A percentile compares a stretch with the other conserved stretches of the same genome.
phyloP scores from a whole-genome alignment of 2,797 vertebrate species.

The Poeciliopsis paucimaculata region DNA sequence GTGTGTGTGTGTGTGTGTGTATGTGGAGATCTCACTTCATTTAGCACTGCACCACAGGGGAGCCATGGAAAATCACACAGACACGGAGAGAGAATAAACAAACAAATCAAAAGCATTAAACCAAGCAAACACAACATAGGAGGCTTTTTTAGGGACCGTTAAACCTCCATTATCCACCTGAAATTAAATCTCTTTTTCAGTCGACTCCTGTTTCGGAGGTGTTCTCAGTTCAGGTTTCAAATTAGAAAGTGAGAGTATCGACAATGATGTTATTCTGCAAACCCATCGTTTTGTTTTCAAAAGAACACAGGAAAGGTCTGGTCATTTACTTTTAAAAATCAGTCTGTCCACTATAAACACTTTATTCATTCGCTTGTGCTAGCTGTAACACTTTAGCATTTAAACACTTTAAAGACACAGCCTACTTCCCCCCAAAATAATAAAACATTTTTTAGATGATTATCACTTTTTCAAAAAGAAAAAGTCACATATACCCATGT shows the following conservation, averaged over 20 bases:
- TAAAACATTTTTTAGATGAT: no score
- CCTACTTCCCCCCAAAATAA: no score
- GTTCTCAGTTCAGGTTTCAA: conserved; percentile 41
- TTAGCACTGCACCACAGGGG: conserved; percentile 72
- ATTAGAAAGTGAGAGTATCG: conserved; percentile 39
- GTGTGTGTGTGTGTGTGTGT: conserved; percentile 28
- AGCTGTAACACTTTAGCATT: neutral
- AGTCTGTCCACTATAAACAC: neutral
- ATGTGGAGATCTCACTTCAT: conserved; percentile 65
- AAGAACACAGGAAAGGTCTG: conserved; percentile 9
- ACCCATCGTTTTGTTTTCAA: conserved; percentile 14
- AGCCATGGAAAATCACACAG: conserved; percentile 66
- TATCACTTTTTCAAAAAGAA: no score
- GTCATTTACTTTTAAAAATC: conserved; percentile 1
- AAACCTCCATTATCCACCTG: conserved; percentile 72
- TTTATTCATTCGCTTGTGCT: neutral
- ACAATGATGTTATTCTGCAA: conserved; percentile 8
- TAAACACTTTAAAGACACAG: neutral
- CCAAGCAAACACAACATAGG: conserved; percentile 64
- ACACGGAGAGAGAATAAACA: conserved; percentile 75
- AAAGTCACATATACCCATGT: no score
- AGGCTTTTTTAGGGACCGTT: conserved; percentile 65
- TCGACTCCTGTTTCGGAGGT: conserved; percentile 41
- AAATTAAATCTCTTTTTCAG: conserved; percentile 68
- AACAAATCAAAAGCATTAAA: conserved; percentile 82